Evolutionary conservation across 2,797 vertebrate species (phyloP), one percentile per base, ranked within the genome.

Genomic region (Rhinophrynus dorsalis): DNA sequence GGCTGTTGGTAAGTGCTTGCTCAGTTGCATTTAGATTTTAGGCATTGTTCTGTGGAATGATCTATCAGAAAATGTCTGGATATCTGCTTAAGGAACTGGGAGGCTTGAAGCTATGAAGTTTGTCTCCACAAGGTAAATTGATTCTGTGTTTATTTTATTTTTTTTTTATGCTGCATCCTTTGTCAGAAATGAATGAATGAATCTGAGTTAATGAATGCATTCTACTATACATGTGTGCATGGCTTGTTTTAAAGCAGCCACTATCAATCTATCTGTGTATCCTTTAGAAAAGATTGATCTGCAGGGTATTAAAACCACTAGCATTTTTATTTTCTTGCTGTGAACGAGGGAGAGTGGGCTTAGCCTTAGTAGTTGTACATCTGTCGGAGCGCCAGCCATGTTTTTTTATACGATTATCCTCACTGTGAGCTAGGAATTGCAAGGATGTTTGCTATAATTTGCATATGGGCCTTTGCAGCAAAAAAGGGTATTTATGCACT

Each of bases 1-100:
- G 93, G 92, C 93, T 94, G 94, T 90, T 82, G 84, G 85, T 78
- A 75, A 83, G 84, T 80, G 83, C 81, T 86, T 44, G 78, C 86
- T 88, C 83, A 80, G 83, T 87, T 80, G 85, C 85, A 86, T 84
- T 82, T 88, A 87, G 87, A 85, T 86, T 86, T 79, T 82, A 40
- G 68, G 59, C 78, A 80, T 82, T 81, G 45, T 82, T 78, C 50
- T 70, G 48, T 60, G 44, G 77, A 77, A 73, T 82, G 61, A 64
- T 35, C 7, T 33, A 23, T 42, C 45, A 69, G 62, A 81, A 67
- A 78, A 51, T 17, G 7, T 20, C 40, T 75, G 76, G 68, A 58
- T 74, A 2, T 81, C 75, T 77, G 67, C 78, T n/a, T 33, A 75
- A 58, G 63, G 77, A 75, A 78, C 76, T 69, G 76, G 75, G 57